Evolutionary conservation across 1,140 invertebrate genomes (phyloP).

Genomic region (Asobara japonica): DNA sequence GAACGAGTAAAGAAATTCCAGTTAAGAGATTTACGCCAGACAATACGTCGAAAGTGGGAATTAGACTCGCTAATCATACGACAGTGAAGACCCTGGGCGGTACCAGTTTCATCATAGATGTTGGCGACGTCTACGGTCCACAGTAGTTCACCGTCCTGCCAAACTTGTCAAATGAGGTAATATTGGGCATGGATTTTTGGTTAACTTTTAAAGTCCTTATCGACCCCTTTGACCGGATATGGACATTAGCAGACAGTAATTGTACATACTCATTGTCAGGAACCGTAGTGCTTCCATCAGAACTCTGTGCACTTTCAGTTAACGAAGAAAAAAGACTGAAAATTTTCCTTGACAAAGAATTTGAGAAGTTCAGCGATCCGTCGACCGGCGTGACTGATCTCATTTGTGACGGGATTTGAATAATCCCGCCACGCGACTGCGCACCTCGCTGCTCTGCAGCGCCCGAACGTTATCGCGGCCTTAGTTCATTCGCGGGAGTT

Average conservation of each 20-base stretch:
- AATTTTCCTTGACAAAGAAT: conserved; percentile 5
- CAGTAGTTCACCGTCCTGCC: conserved; percentile 4
- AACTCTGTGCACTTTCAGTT: not conserved
- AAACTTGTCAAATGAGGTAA: not conserved
- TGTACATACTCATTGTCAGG: not conserved
- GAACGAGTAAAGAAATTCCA: not conserved
- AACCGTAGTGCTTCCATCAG: not conserved
- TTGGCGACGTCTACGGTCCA: not conserved
- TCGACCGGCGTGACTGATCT: conserved; percentile 20
- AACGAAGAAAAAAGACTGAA: not conserved
- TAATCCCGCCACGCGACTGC: too few relatives aligned
- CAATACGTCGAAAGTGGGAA: not conserved
- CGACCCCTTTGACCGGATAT: not conserved
- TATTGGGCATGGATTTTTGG: conserved; percentile 24
- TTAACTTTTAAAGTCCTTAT: conserved; percentile 11
- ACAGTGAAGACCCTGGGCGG: not conserved
- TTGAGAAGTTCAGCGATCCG: not conserved
- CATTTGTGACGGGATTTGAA: not conserved
- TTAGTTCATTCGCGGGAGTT: too few relatives aligned
- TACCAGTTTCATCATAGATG: conserved; percentile 16
- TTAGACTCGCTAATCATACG: not conserved
- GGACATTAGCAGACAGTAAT: conserved; percentile 1
- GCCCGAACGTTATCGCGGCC: too few relatives aligned
- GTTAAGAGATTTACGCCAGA: not conserved
- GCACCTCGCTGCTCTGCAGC: too few relatives aligned